Evolutionary conservation across 2,797 vertebrate genomes (phyloP), one percentile per base, ranked within the genome.

Genomic region (Halcyon badia): DNA sequence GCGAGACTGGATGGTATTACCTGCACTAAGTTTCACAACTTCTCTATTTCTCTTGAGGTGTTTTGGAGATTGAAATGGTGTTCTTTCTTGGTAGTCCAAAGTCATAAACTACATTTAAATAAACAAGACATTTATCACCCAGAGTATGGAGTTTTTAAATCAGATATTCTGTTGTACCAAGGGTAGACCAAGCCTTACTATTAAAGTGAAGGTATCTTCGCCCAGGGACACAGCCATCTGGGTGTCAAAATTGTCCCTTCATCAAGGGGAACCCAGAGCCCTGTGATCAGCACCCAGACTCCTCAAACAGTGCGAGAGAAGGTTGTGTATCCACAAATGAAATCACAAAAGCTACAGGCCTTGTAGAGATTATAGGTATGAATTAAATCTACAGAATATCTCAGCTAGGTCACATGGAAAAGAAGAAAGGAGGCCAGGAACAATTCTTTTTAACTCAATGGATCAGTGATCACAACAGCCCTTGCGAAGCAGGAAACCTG

Each of bases 71-170:
- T 79, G 81, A 81, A 87, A 73, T 5, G 9, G 16, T 48, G 22
- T 15, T 92, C 51, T 70, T 89, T 56, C 68, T 84, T 82, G 68
- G 78, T 49, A 87, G n/a, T 66, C 62, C 42, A 17, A 78, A 78
- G 46, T 26, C 87, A n/a, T 48, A 62, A 83, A 52, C 11, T 10
- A 31, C 14, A 14, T 71, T 77, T 73, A 69, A 49, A 83, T 54
- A 58, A 83, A 37, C 31, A 91, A 83, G 65, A 22, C 26, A 24
- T 61, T 61, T 64, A n/a, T 21, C 44, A 44, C 41, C 22, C 46
- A 49, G 26, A 75, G 11, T 14, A 22, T 4, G 15, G 2, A 14
- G 19, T 28, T 61, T 87, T 87, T 39, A 61, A 60, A 80, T 10
- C 33, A 73, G 68, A 64, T 24, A 22, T 16, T 46, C 42, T 68